Evolutionary conservation across 1,140 invertebrate species (phyloP).

Genomic region (Tetragonula clypearis): DNA sequence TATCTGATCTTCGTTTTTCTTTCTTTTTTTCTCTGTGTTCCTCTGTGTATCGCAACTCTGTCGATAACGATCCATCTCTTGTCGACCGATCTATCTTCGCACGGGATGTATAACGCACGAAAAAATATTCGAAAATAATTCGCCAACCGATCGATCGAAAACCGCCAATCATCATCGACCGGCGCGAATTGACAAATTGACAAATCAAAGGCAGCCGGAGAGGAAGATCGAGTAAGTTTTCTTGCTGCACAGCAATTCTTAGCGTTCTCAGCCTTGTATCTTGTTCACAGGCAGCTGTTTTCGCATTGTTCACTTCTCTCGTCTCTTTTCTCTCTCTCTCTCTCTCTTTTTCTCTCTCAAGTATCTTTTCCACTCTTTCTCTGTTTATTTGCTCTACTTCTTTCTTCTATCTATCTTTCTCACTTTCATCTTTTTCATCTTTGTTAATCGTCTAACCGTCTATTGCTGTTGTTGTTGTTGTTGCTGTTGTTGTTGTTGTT

Average conservation of each 20-base stretch:
- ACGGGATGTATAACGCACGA: slow-evolving; percentile 69
- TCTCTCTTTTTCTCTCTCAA: slow-evolving; percentile 30
- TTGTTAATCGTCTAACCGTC: slow-evolving; percentile 50
- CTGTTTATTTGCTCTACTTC: slow-evolving; percentile 16
- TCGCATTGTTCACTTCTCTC: slow-evolving; percentile 41
- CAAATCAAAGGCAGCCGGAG: slow-evolving; percentile 80
- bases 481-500: slow-evolving; percentile 49
- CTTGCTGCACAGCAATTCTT: slow-evolving; percentile 34
- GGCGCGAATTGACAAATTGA: slow-evolving; percentile 77
- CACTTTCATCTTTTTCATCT: slow-evolving; percentile 6
- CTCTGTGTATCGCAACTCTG: slow-evolving; percentile 45
- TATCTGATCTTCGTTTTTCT: slow-evolving; percentile 67
- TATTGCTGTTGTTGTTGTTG: background rate
- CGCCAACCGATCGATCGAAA: slow-evolving; percentile 60
- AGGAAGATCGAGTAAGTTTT: slow-evolving; percentile 82
- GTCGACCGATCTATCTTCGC: slow-evolving; percentile 69
- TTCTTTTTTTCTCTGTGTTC: slow-evolving; percentile 65
- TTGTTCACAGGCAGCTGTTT: slow-evolving; percentile 32
- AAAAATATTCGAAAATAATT: slow-evolving; percentile 34
- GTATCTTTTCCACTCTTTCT: slow-evolving; percentile 21
- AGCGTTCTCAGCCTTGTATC: slow-evolving; percentile 18
- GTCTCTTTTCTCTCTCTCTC: slow-evolving; percentile 9
- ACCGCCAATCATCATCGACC: slow-evolving; percentile 76
- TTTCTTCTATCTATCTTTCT: slow-evolving; percentile 33
- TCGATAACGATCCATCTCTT: slow-evolving; percentile 51